Percentiles rank a stretch among this genome's conserved stretches.
Conservation (phyloP, 1,140 invertebrate genomes). For the Zeugodacus cucurbitae region DNA sequence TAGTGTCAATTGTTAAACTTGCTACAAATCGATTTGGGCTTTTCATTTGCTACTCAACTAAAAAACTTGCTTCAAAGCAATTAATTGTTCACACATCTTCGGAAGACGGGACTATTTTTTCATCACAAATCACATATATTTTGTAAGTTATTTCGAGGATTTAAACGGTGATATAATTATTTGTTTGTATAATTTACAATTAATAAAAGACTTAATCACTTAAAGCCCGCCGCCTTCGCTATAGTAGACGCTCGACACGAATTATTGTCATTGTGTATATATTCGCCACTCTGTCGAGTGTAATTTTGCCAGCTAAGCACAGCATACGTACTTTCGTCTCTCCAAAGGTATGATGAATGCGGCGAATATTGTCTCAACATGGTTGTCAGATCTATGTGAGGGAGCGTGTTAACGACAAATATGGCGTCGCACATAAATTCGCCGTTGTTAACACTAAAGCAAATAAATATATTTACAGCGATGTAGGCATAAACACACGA, state of each 20-base stretch:
- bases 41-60: too few species aligned
- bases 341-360: constrained; percentile 16
- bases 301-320: neutral
- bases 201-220: too few species aligned
- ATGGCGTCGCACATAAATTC: constrained; percentile 45
- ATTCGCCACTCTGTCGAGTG: neutral
- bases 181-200: too few species aligned
- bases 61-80: too few species aligned
- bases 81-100: too few species aligned
- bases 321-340: constrained; percentile 26
- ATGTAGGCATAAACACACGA: neutral
- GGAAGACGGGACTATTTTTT: too few species aligned
- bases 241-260: neutral
- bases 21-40: too few species aligned
- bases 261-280: neutral
- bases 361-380: neutral
- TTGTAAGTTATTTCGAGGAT: neutral
- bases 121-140: too few species aligned
- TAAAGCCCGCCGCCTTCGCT: neutral
- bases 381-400: neutral
- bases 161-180: neutral
- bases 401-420: neutral
- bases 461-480: neutral
- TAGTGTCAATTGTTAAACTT: too few species aligned
- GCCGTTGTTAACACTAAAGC: neutral